These are phyloP conservation scores for Limanda limanda DNA, from an alignment of 2,113 vertebrate species.

Conservation along the genomic window DNA sequence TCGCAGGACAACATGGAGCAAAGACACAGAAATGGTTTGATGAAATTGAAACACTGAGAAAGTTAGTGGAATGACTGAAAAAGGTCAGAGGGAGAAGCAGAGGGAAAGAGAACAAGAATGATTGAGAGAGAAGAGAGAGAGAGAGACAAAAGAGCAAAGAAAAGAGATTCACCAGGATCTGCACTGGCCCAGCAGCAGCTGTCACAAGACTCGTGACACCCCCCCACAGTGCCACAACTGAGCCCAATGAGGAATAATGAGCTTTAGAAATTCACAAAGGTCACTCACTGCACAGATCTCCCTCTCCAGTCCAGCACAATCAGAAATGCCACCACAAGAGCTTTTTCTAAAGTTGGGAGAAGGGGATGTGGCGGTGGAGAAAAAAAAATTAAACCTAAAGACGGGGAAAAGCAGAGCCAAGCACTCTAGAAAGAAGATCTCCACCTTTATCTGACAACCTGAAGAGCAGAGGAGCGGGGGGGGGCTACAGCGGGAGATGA, in stretches of 20 bases:
- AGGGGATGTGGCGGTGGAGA: background rate
- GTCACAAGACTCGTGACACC: constrained; percentile 60
- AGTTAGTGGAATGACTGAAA: constrained; percentile 37
- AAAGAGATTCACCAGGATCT: constrained; percentile 45
- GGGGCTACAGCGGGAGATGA: constrained; percentile 48
- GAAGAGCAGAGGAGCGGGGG: constrained; percentile 57
- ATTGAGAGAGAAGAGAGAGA: constrained; percentile 1
- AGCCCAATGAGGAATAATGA: constrained; percentile 78
- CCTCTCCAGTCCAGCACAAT: constrained; percentile 55
- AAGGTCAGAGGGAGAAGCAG: constrained; percentile 49
- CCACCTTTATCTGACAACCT: constrained; percentile 76
- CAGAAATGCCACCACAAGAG: constrained; percentile 67
- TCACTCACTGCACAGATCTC: constrained; percentile 74
- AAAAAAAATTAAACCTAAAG: constrained; percentile 5
- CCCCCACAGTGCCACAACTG: constrained; percentile 59
- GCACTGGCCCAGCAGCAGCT: constrained; percentile 60
- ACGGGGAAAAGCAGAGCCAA: constrained; percentile 57
- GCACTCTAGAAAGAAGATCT: constrained; percentile 58
- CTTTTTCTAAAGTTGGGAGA: constrained; percentile 61
- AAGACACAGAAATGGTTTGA: constrained; percentile 18
- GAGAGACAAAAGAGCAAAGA: background rate
- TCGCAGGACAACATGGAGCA: background rate
- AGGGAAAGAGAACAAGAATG: constrained; percentile 40
- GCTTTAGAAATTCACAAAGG: constrained; percentile 81
- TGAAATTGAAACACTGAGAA: constrained; percentile 30